Evolutionary conservation across 2,888 invertebrate species (phyloP), one percentile per base, ranked within the genome.

Genomic region (Xylophagus ater): DNA sequence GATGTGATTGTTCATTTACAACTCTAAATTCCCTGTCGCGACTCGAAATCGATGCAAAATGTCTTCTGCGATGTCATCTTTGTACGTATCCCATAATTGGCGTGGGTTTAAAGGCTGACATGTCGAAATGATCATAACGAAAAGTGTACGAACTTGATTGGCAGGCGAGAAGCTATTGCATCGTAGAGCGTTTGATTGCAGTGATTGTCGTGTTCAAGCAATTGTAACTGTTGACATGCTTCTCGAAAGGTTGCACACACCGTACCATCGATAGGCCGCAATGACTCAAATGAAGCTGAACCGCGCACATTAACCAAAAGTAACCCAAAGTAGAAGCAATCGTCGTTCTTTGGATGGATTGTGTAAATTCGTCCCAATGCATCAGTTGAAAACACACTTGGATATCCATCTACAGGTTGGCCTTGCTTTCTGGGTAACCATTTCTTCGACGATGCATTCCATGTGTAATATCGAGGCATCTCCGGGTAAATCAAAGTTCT

Each of bases 281-380:
- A n/a, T n/a, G n/a, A n/a, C n/a, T n/a, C n/a, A n/a, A n/a, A n/a
- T n/a, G n/a, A n/a, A n/a, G n/a, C n/a, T n/a, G n/a, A n/a, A n/a
- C n/a, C n/a, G n/a, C n/a, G n/a, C n/a, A n/a, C n/a, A 19, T n/a
- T 26, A 39, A 28, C 12, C 15, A 33, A n/a, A n/a, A n/a, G n/a
- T n/a, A n/a, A n/a, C n/a, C n/a, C n/a, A n/a, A n/a, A n/a, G n/a
- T n/a, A n/a, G n/a, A n/a, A n/a, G n/a, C n/a, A n/a, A 20, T n/a
- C n/a, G n/a, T n/a, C n/a, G n/a, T n/a, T n/a, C n/a, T n/a, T n/a
- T n/a, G n/a, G n/a, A n/a, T n/a, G n/a, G n/a, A n/a, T n/a, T n/a
- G n/a, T n/a, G n/a, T n/a, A n/a, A n/a, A n/a, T n/a, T n/a, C 54
- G 49, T 9, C 54, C 52, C 8, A 55, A 33, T 7, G 52, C 51